Percentiles rank a stretch among this genome's conserved stretches.
These are phyloP conservation scores for Dascyllus trimaculatus DNA, from an alignment of 2,113 vertebrate species.

Conservation along the genomic window DNA sequence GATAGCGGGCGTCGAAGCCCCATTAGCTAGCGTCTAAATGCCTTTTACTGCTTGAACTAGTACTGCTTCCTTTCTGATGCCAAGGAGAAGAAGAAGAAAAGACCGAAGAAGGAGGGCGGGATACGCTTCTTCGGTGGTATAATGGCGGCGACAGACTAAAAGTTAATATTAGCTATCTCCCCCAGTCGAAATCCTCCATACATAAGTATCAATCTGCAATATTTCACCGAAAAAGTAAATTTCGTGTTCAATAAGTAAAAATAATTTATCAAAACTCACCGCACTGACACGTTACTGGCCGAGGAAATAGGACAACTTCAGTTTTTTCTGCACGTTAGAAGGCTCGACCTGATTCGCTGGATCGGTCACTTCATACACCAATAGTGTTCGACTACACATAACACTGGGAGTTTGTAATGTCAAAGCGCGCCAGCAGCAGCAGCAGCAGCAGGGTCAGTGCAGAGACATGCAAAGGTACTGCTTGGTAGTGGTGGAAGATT, in stretches of 20 bases:
- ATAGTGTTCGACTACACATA: constrained; percentile 64
- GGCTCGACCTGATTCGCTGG: constrained; percentile 73
- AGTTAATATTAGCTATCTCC: constrained; percentile 80
- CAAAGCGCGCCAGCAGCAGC: constrained; percentile 53
- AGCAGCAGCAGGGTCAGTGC: neutral
- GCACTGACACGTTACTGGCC: constrained; percentile 52
- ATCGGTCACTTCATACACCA: constrained; percentile 51
- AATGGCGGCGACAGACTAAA: constrained; percentile 80
- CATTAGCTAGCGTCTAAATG: constrained; percentile 26
- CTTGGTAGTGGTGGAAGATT: too few relatives aligned
- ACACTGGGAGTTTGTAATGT: constrained; percentile 42
- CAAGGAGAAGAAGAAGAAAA: constrained; percentile 76
- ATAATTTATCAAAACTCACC: constrained; percentile 74
- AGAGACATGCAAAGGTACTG: too few relatives aligned
- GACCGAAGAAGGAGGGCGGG: constrained; percentile 76
- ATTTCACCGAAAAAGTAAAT: constrained; percentile 1
- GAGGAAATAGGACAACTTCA: constrained; percentile 76
- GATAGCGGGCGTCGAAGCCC: neutral
- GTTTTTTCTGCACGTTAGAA: constrained; percentile 68
- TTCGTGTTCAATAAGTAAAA: neutral
- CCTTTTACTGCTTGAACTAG: constrained; percentile 58
- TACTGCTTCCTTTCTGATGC: constrained; percentile 60
- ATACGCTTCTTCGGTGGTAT: constrained; percentile 88
- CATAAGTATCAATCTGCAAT: neutral
- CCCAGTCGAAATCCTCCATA: constrained; percentile 79